A percentile compares a stretch with the other conserved stretches of the same genome.
These are phyloP conservation scores for Drosophila repleta DNA, from an alignment of 1,140 invertebrate species.

Conservation along the genomic window DNA sequence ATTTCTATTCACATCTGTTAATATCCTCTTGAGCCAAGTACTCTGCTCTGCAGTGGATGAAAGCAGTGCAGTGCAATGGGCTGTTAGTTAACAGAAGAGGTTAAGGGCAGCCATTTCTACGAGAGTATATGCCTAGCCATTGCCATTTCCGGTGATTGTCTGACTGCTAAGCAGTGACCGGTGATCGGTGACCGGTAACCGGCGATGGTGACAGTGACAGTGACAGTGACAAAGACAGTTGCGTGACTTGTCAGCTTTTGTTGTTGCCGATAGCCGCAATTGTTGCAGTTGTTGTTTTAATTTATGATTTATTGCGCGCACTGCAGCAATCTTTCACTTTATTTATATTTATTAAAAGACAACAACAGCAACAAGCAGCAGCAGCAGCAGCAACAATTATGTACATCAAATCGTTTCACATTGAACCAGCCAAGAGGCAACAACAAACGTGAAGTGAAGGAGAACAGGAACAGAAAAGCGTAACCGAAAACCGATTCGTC, in stretches of 20 bases:
- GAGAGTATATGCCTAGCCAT: background rate
- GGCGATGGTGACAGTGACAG: slow-evolving; percentile 7
- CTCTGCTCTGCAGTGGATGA: too few species aligned
- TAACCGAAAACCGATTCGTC: slow-evolving; percentile 23
- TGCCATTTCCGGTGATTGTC: slow-evolving; percentile 17
- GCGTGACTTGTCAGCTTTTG: slow-evolving; percentile 46
- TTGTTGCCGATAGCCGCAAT: slow-evolving; percentile 37
- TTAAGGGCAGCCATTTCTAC: slow-evolving; percentile 10
- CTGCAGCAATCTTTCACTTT: slow-evolving; percentile 64
- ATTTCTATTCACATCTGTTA: too few species aligned
- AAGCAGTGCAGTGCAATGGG: too few species aligned
- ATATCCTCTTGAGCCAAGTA: too few species aligned
- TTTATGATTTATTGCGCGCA: slow-evolving; percentile 56
- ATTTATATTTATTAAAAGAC: slow-evolving; percentile 56
- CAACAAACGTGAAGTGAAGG: slow-evolving; percentile 59
- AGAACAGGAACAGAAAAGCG: slow-evolving; percentile 69
- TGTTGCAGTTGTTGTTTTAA: slow-evolving; percentile 46
- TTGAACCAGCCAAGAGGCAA: slow-evolving; percentile 62
- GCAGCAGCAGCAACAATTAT: slow-evolving; percentile 31
- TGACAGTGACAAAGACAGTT: slow-evolving; percentile 28
- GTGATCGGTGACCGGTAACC: background rate
- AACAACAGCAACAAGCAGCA: slow-evolving; percentile 15
- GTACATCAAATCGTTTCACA: slow-evolving; percentile 51
- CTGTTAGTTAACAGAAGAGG: background rate
- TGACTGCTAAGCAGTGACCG: slow-evolving; percentile 5